Evolutionary conservation across 2,797 vertebrate species (phyloP).

Genomic region (Phyllotis vaccarum): DNA sequence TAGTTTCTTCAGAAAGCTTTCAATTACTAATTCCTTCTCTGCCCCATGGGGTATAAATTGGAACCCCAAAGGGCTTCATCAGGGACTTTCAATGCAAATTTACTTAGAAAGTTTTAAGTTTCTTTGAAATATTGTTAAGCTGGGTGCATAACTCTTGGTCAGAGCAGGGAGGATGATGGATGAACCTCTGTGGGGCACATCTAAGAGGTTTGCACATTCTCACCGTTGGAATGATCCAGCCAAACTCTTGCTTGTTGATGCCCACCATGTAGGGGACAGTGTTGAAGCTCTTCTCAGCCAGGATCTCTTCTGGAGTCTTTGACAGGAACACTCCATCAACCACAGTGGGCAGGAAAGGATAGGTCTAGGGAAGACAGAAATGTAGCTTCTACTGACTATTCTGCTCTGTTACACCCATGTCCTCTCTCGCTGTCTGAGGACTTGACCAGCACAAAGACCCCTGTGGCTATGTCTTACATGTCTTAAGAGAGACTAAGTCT

Average conservation of each 20-base stretch:
- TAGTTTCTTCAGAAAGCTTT: background rate
- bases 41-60: background rate
- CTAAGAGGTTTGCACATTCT: background rate
- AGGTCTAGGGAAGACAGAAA: background rate
- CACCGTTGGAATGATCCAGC: conserved; percentile 56
- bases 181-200: background rate
- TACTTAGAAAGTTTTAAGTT: background rate
- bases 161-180: fast-evolving
- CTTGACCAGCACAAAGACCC: background rate
- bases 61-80: background rate
- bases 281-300: conserved; percentile 39
- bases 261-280: background rate
- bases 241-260: conserved; percentile 45
- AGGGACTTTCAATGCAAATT: background rate
- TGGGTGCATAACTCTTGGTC: too few relatives aligned
- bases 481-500: background rate
- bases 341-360: background rate
- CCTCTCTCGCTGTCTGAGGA: background rate
- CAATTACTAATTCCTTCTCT: background rate
- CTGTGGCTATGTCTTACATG: background rate
- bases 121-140: background rate
- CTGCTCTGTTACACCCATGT: too few relatives aligned
- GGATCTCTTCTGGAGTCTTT: background rate
- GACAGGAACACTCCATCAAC: conserved; percentile 53
- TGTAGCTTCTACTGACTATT: fast-evolving